Evolutionary conservation across 2,797 vertebrate species (phyloP).

Genomic region (Xerus rutilus): DNA sequence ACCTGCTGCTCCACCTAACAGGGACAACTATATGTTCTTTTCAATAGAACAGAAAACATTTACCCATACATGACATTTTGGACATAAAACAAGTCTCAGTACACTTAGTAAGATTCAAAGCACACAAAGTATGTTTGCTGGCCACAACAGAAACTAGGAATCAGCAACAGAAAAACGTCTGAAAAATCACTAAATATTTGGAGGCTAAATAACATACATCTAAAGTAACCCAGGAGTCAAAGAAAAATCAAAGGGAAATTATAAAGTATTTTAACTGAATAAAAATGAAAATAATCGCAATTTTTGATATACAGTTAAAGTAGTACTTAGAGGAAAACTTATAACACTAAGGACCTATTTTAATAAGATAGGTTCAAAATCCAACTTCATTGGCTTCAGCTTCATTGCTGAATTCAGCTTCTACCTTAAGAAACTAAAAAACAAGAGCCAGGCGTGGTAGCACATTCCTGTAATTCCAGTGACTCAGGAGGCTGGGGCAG

Average conservation of each 20-base stretch:
- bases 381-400: neutral
- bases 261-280: slow-evolving; percentile 48
- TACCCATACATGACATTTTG: slow-evolving; percentile 43
- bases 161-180: slow-evolving; percentile 42
- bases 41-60: slow-evolving; percentile 42
- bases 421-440: slow-evolving; percentile 47
- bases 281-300: slow-evolving; percentile 36
- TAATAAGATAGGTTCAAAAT: neutral
- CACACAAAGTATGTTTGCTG: slow-evolving; percentile 39
- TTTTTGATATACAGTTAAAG: slow-evolving; percentile 32
- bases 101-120: slow-evolving; percentile 51
- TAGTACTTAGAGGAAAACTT: neutral
- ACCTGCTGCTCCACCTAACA: neutral
- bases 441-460: too few species aligned
- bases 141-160: neutral
- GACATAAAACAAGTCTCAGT: slow-evolving; percentile 39
- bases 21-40: slow-evolving; percentile 26
- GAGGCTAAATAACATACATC: neutral
- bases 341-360: slow-evolving; percentile 6
- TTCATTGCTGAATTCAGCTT: slow-evolving; percentile 47
- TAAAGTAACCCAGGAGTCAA: slow-evolving; percentile 18
- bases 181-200: slow-evolving; percentile 37
- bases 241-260: slow-evolving; percentile 46
- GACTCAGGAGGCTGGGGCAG: too few species aligned
- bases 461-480: too few species aligned